Percentiles rank a stretch among this genome's conserved stretches.
Evolutionary conservation across 2,797 vertebrate genomes (phyloP).

Genomic region (Trichosurus vulpecula): DNA sequence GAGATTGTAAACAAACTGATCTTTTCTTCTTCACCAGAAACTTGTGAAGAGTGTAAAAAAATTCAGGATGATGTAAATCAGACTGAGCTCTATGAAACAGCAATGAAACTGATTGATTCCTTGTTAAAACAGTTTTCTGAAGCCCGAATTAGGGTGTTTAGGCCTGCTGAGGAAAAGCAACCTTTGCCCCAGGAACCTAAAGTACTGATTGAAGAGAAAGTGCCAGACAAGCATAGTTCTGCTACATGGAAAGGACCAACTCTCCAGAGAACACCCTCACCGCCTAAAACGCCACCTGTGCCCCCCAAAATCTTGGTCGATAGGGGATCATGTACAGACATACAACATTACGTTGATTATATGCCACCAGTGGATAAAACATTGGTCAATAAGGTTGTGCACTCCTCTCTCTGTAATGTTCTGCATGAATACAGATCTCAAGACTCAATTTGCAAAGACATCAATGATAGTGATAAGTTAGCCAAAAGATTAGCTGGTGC

Average conservation of each 20-base stretch:
- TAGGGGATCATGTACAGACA: background rate
- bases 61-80: conserved; percentile 14
- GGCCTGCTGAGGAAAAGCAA: conserved; percentile 25
- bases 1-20: conserved; percentile 69
- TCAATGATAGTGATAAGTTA: conserved; percentile 56
- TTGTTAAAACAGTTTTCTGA: conserved; percentile 69
- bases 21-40: conserved; percentile 57
- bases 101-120: conserved; percentile 56
- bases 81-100: conserved; percentile 49
- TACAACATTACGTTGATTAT: background rate
- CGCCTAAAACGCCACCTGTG: background rate
- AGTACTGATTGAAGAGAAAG: background rate
- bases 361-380: conserved; percentile 40
- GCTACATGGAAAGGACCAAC: conserved; percentile 20
- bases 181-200: background rate
- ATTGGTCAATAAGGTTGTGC: conserved; percentile 72
- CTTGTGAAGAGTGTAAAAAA: background rate
- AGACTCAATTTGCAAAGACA: conserved; percentile 62
- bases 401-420: conserved; percentile 71
- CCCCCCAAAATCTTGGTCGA: conserved; percentile 4
- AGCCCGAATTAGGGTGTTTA: conserved; percentile 66
- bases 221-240: background rate
- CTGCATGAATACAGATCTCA: conserved; percentile 70
- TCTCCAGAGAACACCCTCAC: background rate
- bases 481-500: conserved; percentile 58